A percentile compares a stretch with the other conserved stretches of the same genome.
phyloP scores from a whole-genome alignment of 2,888 invertebrate species.

The Atherix ibis region DNA sequence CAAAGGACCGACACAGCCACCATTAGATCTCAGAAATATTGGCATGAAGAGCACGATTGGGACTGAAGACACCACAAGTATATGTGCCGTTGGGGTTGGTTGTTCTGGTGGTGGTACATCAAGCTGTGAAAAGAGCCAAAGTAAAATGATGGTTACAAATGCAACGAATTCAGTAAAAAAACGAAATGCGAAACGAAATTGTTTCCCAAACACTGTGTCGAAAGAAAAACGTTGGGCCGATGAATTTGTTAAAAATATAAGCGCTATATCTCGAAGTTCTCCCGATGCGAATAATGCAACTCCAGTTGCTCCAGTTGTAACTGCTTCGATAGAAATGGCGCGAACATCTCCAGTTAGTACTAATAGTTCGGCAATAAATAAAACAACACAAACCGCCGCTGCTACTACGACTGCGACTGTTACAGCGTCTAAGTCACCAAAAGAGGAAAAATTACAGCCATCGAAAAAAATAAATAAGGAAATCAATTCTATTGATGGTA shows the following conservation, averaged over 20 bases:
- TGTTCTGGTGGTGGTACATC: slow-evolving; percentile 6
- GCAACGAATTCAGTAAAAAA: slow-evolving; percentile 2
- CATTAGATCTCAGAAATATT: slow-evolving; percentile 41
- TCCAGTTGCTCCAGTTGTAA: not conserved
- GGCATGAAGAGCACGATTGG: slow-evolving; percentile 13
- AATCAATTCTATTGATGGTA: too few relatives aligned
- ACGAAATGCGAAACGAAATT: slow-evolving; percentile 8
- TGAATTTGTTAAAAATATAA: slow-evolving; percentile 14
- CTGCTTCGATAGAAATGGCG: too few relatives aligned
- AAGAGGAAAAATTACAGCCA: too few relatives aligned
- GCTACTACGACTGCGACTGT: too few relatives aligned
- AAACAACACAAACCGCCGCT: too few relatives aligned
- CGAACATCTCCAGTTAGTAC: too few relatives aligned
- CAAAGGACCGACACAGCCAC: slow-evolving; percentile 39
- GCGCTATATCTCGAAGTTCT: too few relatives aligned
- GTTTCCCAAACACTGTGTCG: not conserved
- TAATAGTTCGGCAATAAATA: too few relatives aligned
- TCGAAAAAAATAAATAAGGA: too few relatives aligned
- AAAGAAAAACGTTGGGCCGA: slow-evolving; percentile 15
- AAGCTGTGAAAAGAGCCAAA: slow-evolving; percentile 4
- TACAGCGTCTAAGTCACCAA: too few relatives aligned
- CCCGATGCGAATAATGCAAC: too few relatives aligned
- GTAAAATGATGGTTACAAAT: slow-evolving; percentile 4
- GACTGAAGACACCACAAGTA: too few relatives aligned
- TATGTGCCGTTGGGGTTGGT: slow-evolving; percentile 6